Conservation (phyloP, 2,113 vertebrate genomes). For the Catharus minimus region DNA sequence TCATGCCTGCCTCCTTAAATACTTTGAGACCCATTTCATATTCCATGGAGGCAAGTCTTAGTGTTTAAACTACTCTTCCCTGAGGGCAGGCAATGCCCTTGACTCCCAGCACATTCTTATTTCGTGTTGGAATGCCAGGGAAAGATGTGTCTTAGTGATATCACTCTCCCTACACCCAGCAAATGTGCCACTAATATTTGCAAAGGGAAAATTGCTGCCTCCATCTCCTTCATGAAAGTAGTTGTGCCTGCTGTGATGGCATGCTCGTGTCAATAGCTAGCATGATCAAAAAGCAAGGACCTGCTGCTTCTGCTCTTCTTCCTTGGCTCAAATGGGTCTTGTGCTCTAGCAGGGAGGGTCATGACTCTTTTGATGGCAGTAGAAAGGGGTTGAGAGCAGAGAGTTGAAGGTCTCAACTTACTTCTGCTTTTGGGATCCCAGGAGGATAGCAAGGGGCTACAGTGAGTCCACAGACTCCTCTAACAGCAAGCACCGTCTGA, state of each 20-base stretch:
- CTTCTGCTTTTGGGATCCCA: neutral
- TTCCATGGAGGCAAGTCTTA: neutral
- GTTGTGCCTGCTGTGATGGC: neutral
- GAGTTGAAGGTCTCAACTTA: neutral
- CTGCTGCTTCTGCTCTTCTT: neutral
- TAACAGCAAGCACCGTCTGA: neutral
- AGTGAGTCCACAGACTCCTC: neutral
- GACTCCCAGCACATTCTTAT: neutral
- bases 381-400: neutral
- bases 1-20: neutral
- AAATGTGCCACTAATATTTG: neutral
- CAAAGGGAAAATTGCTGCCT: neutral
- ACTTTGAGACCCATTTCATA: slow-evolving; percentile 8
- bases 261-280: neutral
- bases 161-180: neutral
- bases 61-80: slow-evolving; percentile 7
- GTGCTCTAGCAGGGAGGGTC: neutral
- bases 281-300: neutral
- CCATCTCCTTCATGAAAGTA: neutral
- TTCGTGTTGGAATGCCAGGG: neutral
- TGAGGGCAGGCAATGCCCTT: slow-evolving; percentile 9
- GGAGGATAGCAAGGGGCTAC: neutral
- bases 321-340: neutral
- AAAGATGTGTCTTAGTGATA: neutral
- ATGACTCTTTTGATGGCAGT: neutral